phyloP scores from a whole-genome alignment of 2,888 invertebrate genomes.

The Latheticus oryzae region DNA sequence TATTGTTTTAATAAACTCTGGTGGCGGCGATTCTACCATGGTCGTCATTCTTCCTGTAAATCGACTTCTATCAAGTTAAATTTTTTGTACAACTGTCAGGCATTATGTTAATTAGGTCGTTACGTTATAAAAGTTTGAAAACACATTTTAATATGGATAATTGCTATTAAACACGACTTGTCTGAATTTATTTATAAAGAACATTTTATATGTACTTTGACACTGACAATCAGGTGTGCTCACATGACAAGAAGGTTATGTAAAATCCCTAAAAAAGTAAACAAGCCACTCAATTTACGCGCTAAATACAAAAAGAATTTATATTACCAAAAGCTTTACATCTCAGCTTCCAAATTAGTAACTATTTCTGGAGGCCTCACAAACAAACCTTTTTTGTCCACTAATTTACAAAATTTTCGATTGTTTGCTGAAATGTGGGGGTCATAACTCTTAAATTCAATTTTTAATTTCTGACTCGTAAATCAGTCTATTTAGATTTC shows the following conservation, averaged over 20 bases:
- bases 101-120: conserved; percentile 14
- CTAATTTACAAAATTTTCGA: no score
- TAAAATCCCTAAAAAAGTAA: conserved; percentile 30
- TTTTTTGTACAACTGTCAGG: conserved; percentile 9
- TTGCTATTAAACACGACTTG: conserved; percentile 29
- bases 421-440: no score
- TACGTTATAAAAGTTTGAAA: conserved; percentile 19
- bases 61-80: conserved; percentile 23
- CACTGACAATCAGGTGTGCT: conserved; percentile 37
- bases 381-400: no score
- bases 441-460: no score
- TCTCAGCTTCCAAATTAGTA: no score
- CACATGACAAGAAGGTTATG: conserved; percentile 24
- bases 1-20: conserved; percentile 80
- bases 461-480: no score
- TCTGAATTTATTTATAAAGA: conserved; percentile 22
- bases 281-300: no score
- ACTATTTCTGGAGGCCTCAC: no score
- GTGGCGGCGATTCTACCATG: conserved; percentile 34
- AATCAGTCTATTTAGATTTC: no score
- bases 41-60: conserved; percentile 18
- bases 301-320: no score
- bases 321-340: no score
- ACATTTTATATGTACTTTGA: conserved; percentile 40
- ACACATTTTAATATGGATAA: conserved; percentile 14